Conservation (phyloP, 2,888 invertebrate genomes). For the Copidosoma aretas region DNA sequence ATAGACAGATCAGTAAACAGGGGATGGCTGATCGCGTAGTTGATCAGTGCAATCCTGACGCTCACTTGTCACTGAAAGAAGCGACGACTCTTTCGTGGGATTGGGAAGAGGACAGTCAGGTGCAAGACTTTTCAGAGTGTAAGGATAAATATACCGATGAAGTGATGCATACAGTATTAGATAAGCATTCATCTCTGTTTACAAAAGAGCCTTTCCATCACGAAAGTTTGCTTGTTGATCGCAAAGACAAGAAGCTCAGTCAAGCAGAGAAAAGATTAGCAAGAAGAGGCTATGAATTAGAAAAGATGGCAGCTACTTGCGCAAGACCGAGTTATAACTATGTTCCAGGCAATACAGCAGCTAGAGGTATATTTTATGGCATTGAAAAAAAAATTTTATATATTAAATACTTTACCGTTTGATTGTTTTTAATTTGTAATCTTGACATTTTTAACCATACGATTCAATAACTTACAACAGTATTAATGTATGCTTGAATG, state of each 20-base stretch:
- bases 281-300: constrained; percentile 90
- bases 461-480: background rate
- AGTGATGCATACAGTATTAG: constrained; percentile 74
- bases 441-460: no score
- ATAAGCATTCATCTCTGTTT: constrained; percentile 69
- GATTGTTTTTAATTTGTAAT: constrained; percentile 2
- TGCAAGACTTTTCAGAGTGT: constrained; percentile 75
- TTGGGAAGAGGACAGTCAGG: constrained; percentile 83
- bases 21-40: constrained; percentile 98
- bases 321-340: constrained; percentile 66
- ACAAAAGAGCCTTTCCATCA: constrained; percentile 93
- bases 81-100: constrained; percentile 89
- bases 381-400: background rate
- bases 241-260: constrained; percentile 93
- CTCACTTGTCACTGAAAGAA: constrained; percentile 87
- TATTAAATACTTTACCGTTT: background rate
- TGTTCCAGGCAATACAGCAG: constrained; percentile 60
- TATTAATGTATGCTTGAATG: background rate
- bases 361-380: constrained; percentile 50
- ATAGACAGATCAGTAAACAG: constrained; percentile 97
- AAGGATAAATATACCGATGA: constrained; percentile 81
- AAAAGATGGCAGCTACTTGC: constrained; percentile 83
- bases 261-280: constrained; percentile 92
- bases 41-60: constrained; percentile 97
- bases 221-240: constrained; percentile 90